Evolutionary conservation across 2,888 invertebrate genomes (phyloP).

Genomic region (Arctia plantaginis): DNA sequence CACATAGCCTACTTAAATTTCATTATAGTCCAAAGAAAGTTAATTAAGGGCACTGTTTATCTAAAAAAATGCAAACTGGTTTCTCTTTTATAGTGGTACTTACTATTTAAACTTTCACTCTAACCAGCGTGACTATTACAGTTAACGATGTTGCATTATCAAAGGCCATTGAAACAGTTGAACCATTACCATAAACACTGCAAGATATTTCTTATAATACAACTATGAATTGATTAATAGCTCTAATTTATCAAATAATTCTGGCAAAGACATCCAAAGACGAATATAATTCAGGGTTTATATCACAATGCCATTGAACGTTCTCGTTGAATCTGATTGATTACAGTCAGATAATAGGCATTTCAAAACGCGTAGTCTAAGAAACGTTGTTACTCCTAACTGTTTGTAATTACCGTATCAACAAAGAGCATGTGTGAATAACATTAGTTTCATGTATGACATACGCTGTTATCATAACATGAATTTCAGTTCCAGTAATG

Average conservation of each 20-base stretch:
- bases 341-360: slow-evolving; percentile 36
- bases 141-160: slow-evolving; percentile 28
- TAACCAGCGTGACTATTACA: slow-evolving; percentile 19
- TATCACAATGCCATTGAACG: slow-evolving; percentile 40
- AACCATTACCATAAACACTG: slow-evolving; percentile 25
- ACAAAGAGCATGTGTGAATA: slow-evolving; percentile 55
- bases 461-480: slow-evolving; percentile 55
- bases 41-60: slow-evolving; percentile 17
- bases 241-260: slow-evolving; percentile 48
- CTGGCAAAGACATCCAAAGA: slow-evolving; percentile 43
- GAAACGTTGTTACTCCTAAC: slow-evolving; percentile 53
- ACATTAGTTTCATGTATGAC: slow-evolving; percentile 65
- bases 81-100: slow-evolving; percentile 21
- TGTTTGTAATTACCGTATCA: slow-evolving; percentile 63
- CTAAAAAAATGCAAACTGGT: slow-evolving; percentile 16
- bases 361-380: slow-evolving; percentile 50
- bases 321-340: slow-evolving; percentile 53
- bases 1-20: background rate
- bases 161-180: slow-evolving; percentile 29
- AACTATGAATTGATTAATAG: slow-evolving; percentile 46
- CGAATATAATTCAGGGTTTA: slow-evolving; percentile 48
- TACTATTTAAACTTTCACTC: slow-evolving; percentile 24
- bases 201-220: slow-evolving; percentile 30
- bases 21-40: background rate
- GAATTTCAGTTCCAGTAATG: slow-evolving; percentile 54